Base-by-base conservation (phyloP, 2,113 vertebrate genomes). In the Toxotes chatareus region DNA sequence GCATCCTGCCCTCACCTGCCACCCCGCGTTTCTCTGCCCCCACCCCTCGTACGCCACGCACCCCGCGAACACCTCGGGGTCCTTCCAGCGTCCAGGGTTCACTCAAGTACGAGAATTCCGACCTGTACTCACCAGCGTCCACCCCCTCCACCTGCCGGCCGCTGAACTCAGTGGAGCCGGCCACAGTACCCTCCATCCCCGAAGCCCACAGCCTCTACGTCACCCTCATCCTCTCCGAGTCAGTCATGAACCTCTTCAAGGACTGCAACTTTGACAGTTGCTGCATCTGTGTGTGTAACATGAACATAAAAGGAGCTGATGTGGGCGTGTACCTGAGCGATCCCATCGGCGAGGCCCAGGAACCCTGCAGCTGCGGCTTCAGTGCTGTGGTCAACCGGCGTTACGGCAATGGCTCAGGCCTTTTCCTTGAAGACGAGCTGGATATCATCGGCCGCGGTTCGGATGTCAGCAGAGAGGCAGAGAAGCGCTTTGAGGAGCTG, bases 231-330 rank as follows among this genome's bases (percentile, higher is more conserved):
- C 97, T 99, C 80, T 99, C 98, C 0, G 98, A 99, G 91, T 99
- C 98, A 0, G 97, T 98, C 85, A 97, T 98, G 97, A 99, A 99
- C 80, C 96, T 99, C 84, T 99, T 97, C 94, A 99, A 98, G 90
- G 98, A 99, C 95, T 99, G 98, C 91, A 99, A 98, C 94, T 99
- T 99, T 65, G 98, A 99, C 95, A 99, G 98, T 96, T 99, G 98
- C 93, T 99, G 98, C 94, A 96, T 99, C 88, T 99, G 98, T 38
- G 98, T 98, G 44, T 99, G 98, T 90, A 99, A 99, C 94, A 99
- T 98, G 97, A 99, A 99, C 93, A 99, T 99, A 89, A 99, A 97
- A 94, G 98, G 98, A 91, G 97, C 97, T 19, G 98, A 99, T 55
- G 97, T 97, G 86, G 98, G 97, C 63, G 97, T 99, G 89, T 99